Evolutionary conservation across 2,888 invertebrate genomes (phyloP).

Genomic region (Dichetophora obliterata): DNA sequence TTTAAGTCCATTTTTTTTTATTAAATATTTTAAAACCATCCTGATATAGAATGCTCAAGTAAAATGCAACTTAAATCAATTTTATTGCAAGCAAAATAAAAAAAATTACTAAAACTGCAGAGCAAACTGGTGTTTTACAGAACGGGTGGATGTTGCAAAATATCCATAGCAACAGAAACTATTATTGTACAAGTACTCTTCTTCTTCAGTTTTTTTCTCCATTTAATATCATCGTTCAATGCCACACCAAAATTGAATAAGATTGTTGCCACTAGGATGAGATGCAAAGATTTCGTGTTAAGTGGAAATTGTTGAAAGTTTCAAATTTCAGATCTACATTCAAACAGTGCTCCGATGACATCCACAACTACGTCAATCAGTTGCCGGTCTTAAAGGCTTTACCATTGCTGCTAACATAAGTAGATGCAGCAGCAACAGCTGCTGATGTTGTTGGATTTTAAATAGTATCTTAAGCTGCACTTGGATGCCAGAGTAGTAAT

Average conservation of each 20-base stretch:
- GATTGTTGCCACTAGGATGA: conserved; percentile 54
- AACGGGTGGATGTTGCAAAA: not conserved
- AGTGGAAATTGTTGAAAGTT: conserved; percentile 33
- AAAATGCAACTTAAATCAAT: not conserved
- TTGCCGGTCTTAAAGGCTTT: not conserved
- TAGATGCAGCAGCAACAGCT: not conserved
- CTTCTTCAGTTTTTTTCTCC: not conserved
- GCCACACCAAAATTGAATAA: conserved; percentile 61
- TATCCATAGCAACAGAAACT: not conserved
- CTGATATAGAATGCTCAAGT: not conserved
- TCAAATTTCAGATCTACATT: conserved; percentile 21
- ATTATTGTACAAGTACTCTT: not conserved
- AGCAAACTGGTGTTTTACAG: not conserved
- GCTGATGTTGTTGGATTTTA: conserved; percentile 4
- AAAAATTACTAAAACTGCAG: not conserved
- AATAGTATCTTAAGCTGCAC: conserved; percentile 35
- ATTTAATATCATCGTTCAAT: conserved; percentile 43
- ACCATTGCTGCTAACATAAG: not conserved
- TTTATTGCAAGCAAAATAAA: not conserved
- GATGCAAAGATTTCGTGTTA: conserved; percentile 12
- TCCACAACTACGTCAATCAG: not conserved
- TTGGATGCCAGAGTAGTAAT: conserved; percentile 30
- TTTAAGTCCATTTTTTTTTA: not conserved
- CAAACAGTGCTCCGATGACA: not conserved
- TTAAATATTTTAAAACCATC: too few species aligned